Conservation (phyloP, 2,797 vertebrate genomes). For the Acipenser oxyrinchus region DNA sequence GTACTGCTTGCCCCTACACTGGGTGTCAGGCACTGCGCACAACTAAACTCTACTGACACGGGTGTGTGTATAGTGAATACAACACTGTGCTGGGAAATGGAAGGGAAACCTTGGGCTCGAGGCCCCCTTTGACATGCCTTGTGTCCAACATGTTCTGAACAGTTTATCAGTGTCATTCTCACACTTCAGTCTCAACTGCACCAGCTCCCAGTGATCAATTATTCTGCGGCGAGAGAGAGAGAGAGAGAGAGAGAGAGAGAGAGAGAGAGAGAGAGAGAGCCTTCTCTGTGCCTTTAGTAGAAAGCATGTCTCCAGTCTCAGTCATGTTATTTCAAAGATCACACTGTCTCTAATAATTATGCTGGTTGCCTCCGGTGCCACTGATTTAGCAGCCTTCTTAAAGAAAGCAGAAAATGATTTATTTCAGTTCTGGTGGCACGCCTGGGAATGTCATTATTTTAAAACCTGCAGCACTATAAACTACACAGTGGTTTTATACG, state of each 20-base stretch:
- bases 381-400: background rate
- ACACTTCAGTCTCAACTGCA: background rate
- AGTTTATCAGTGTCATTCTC: background rate
- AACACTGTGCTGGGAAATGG: no score
- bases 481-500: background rate
- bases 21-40: no score
- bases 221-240: background rate
- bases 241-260: background rate
- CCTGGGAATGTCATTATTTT: slow-evolving; percentile 3
- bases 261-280: slow-evolving; percentile 18
- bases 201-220: background rate
- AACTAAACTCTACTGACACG: no score
- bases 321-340: background rate
- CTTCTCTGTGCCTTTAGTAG: slow-evolving; percentile 15
- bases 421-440: background rate
- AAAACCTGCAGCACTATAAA: background rate
- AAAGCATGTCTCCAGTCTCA: background rate
- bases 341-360: background rate
- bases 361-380: background rate
- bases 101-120: background rate
- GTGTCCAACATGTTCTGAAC: background rate
- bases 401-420: slow-evolving; percentile 1
- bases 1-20: no score
- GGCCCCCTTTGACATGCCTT: background rate
- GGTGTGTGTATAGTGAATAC: no score